Base-by-base conservation (phyloP, 2,888 invertebrate genomes). In the Metopia argyrocephala region DNA sequence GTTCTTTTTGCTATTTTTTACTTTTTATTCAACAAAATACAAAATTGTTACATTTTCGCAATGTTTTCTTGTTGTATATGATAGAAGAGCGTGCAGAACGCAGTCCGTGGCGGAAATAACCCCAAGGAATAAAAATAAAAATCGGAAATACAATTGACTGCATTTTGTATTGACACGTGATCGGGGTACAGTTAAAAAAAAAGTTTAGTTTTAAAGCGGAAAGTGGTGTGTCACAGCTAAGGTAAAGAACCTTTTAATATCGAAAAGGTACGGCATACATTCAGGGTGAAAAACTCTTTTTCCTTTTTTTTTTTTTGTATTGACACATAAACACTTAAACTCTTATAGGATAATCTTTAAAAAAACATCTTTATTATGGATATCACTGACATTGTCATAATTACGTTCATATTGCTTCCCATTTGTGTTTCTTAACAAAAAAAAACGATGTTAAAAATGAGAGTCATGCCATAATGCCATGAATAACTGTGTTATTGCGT, bases 91-190 rank as follows among this genome's bases (percentile, higher is more conserved):
- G 38, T 15, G 38, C 12, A 38, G 15, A 38, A 38, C 38, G 15
- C 38, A 38, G 12, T 38, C 38, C 38, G 3, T 38, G 38, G 12
- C 9, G 38, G 38, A 38, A 15, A 15, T 38, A 38, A 12, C 5
- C 23, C 27, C 27, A 9, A 48, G 20, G 18, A 48, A 15, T 28
- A 0, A 25, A 38, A 46, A 52, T 31, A 9, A 38, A 46, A 61
- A 59, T 15, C 62, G 71, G 79, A 71, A 80, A 45, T 70, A 57
- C 71, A 76, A 76, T 76, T 68, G 79, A 80, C 57, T 80, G n/a
- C 71, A 68, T 76, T 57, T 62, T 20, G 48, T 28, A 73, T 69
- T 59, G 76, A 71, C 79, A 80, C 79, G 79, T 80, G 79, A 76
- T 80, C 71, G 70, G 46, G 28, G 46, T 64, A 12, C 15, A 15